phyloP scores from a whole-genome alignment of 2,888 invertebrate genomes.

The Cerceris rybyensis region DNA sequence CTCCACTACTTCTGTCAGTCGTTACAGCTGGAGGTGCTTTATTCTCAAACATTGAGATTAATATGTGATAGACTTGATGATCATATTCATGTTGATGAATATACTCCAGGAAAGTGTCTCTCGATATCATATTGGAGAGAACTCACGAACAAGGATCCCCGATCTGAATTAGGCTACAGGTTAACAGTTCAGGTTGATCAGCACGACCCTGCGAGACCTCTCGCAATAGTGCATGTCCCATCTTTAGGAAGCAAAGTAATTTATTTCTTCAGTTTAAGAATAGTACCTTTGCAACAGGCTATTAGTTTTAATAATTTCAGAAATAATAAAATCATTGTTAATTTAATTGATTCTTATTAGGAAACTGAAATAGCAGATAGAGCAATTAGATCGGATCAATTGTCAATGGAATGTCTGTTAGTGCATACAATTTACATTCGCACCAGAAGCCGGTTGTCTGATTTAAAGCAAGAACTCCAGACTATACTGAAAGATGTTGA shows the following conservation, averaged over 20 bases:
- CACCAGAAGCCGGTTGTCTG: constrained; percentile 91
- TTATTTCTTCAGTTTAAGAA: no score
- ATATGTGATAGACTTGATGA: constrained; percentile 94
- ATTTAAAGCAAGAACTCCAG: constrained; percentile 90
- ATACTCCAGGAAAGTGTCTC: constrained; percentile 93
- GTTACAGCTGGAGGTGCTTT: constrained; percentile 91
- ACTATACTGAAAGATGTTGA: constrained; percentile 88
- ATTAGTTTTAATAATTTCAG: neutral
- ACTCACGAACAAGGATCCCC: constrained; percentile 86
- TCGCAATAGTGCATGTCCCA: constrained; percentile 88
- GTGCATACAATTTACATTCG: constrained; percentile 98
- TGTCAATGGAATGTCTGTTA: constrained; percentile 97
- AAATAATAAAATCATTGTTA: constrained; percentile 29
- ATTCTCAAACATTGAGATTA: constrained; percentile 93
- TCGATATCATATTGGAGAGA: constrained; percentile 97
- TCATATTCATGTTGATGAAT: constrained; percentile 95
- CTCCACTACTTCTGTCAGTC: constrained; percentile 97
- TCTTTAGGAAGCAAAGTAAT: constrained; percentile 86
- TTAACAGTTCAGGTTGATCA: constrained; percentile 94
- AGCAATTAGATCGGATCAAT: constrained; percentile 93
- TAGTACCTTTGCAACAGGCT: no score
- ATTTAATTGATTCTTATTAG: constrained; percentile 65
- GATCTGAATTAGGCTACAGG: constrained; percentile 94
- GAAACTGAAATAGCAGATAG: constrained; percentile 88
- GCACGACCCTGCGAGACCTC: constrained; percentile 89